Evolutionary conservation across 35 echinoderm and acorn worm genomes (phyloP), one percentile per base, ranked within the genome.

Genomic region (Apostichopus californicus): DNA sequence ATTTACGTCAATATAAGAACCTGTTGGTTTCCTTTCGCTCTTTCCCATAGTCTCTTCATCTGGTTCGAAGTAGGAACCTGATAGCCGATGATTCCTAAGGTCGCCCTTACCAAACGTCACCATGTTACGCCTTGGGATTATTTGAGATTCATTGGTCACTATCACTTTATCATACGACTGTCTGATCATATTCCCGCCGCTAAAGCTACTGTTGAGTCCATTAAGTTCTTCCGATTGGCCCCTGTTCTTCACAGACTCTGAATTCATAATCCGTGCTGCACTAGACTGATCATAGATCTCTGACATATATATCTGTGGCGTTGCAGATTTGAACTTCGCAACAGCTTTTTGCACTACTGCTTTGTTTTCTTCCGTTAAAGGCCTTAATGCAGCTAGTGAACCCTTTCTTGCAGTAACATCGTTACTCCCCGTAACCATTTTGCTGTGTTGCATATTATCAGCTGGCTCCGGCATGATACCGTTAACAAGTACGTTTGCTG

Each of bases 91-190:
- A 68, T 68, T 68, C 18, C 64, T 18, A 14, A 18, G 11, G 11
- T 14, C 18, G 4, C 11, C 18, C 11, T 68, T 68, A 75, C 17
- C 17, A 20, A 14, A 20, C 14, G 6, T 6, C 20, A 18, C 71
- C 1, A 18, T 75, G 14, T 18, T 14, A 75, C 20, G 17, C 6
- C 71, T 22, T 14, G 13, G 14, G 3, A 18, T n/a, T 18, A 7
- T 18, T 7, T 18, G 7, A 20, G 13, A n/a, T 75, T 7, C 15
- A 75, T 75, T 18, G 6, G 13, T 75, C 71, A 75, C 6, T 75
- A 75, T 75, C 7, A 75, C 71, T 75, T 75, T 75, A n/a, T 75
- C 71, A 22, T 75, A 75, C 17, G 71, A 75, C 20, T 75, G 71
- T 75, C 71, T 75, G 71, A 21, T n/a, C 15, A 75, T 18, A 7